A percentile compares a stretch with the other conserved stretches of the same genome.
phyloP scores from a whole-genome alignment of 2,797 vertebrate genomes.

The Mormyrops boulengeri region DNA sequence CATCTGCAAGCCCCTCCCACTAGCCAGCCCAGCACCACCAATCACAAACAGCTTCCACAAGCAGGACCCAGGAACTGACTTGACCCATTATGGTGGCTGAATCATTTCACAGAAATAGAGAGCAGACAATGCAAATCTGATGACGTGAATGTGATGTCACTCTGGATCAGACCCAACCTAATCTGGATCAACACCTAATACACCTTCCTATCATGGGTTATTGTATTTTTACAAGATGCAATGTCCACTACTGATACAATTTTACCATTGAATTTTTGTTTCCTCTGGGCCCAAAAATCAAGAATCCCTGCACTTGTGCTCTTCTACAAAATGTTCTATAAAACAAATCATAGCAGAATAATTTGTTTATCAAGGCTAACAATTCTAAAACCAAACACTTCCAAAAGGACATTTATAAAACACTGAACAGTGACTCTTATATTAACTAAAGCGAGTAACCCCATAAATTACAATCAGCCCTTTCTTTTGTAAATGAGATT shows the following conservation, averaged over 20 bases:
- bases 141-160: not conserved
- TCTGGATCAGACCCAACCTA: not conserved
- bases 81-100: constrained; percentile 58
- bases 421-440: not conserved
- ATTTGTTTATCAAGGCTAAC: not conserved
- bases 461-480: not conserved
- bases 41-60: not conserved
- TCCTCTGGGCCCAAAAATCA: not conserved
- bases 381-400: not conserved
- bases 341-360: not conserved
- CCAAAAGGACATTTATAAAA: not conserved
- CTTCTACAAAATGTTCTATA: not conserved
- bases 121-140: not conserved
- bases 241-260: not conserved
- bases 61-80: constrained; percentile 38
- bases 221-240: not conserved
- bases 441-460: not conserved
- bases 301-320: not conserved
- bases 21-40: constrained; percentile 23
- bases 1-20: not conserved
- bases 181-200: not conserved
- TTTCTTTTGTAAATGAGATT: not conserved
- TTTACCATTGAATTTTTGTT: not conserved
- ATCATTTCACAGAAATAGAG: not conserved
- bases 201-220: not conserved